Evolutionary conservation across 2,113 vertebrate genomes (phyloP).

Genomic region (Verasper variegatus): DNA sequence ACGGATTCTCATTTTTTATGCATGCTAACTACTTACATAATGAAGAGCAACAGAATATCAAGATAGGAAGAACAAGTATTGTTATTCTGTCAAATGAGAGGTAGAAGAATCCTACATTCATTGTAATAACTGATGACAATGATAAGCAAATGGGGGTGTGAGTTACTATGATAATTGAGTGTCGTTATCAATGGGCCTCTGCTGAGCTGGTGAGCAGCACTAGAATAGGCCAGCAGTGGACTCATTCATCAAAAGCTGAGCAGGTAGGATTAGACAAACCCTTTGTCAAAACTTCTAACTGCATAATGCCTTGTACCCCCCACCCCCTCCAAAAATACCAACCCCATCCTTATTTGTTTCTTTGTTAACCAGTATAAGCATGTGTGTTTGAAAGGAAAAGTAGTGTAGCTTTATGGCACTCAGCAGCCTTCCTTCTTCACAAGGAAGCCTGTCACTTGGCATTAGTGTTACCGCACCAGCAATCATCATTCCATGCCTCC

Average conservation of each 20-base stretch:
- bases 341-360: conserved; percentile 44
- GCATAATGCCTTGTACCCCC: conserved; percentile 94
- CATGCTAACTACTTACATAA: no score
- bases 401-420: conserved; percentile 67
- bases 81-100: background rate
- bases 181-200: conserved; percentile 91
- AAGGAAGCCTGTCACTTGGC: conserved; percentile 94
- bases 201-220: conserved; percentile 88
- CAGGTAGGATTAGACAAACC: conserved; percentile 97
- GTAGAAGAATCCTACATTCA: background rate
- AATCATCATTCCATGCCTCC: conserved; percentile 99
- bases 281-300: conserved; percentile 94
- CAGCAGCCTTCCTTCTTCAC: conserved; percentile 86
- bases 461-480: conserved; percentile 97
- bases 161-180: conserved; percentile 99
- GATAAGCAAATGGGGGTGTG: conserved; percentile 65
- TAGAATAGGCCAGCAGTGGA: conserved; percentile 94
- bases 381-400: background rate
- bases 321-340: conserved; percentile 62
- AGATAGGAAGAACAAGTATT: no score
- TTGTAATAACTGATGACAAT: background rate
- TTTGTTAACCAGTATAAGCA: conserved; percentile 9
- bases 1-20: no score
- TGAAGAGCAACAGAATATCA: no score
- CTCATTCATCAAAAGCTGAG: conserved; percentile 87